Percentiles rank a stretch among this genome's conserved stretches.
These are phyloP conservation scores for Gracilinanus agilis DNA, from an alignment of 2,113 vertebrate species.

Conservation along the genomic window DNA sequence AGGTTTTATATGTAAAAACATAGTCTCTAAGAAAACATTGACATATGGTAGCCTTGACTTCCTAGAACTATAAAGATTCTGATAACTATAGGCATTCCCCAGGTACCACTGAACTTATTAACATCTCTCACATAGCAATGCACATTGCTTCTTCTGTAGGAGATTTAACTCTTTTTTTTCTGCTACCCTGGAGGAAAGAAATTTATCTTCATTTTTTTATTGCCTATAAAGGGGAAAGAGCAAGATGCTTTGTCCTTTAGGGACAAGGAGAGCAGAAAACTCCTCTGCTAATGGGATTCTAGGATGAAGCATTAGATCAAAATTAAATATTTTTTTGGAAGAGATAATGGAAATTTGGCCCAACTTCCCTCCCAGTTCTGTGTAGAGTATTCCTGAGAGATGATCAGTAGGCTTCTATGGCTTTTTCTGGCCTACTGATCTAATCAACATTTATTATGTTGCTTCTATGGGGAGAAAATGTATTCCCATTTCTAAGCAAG, in stretches of 20 bases:
- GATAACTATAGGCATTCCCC: background rate
- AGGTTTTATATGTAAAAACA: background rate
- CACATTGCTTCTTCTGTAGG: background rate
- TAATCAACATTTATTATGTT: background rate
- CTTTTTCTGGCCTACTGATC: background rate
- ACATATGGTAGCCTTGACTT: background rate
- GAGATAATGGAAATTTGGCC: background rate
- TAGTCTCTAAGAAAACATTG: background rate
- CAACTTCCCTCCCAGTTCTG: background rate
- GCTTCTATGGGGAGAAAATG: background rate
- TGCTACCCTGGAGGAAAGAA: background rate
- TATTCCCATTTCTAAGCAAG: background rate
- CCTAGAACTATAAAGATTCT: background rate
- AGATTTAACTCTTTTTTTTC: no score
- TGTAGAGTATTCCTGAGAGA: background rate
- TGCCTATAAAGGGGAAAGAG: background rate
- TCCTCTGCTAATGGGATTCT: background rate
- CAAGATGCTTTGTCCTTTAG: background rate
- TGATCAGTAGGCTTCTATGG: background rate
- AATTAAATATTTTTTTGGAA: background rate
- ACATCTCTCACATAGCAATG: background rate
- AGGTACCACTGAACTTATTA: background rate
- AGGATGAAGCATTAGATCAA: background rate
- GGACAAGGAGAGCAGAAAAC: background rate
- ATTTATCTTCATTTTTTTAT: background rate